phyloP scores from a whole-genome alignment of 2,888 invertebrate genomes.

The Esperia sulphurella region DNA sequence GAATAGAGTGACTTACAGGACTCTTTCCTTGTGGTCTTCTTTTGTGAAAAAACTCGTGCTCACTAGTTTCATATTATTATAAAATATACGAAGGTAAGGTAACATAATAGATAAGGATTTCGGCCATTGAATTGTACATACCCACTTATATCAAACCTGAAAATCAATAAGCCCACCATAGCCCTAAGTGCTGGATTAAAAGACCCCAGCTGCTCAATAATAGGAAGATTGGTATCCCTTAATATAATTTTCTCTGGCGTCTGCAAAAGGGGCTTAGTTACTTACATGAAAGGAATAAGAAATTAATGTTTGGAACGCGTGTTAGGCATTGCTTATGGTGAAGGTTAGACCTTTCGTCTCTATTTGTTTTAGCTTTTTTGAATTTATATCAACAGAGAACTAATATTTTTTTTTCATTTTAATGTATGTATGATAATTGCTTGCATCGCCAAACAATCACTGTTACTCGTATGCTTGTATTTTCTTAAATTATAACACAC shows the following conservation, averaged over 20 bases:
- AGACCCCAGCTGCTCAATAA: constrained; percentile 4
- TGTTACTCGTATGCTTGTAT: too few species aligned
- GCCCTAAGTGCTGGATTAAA: not conserved
- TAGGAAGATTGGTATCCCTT: constrained; percentile 1
- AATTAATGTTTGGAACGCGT: constrained; percentile 21
- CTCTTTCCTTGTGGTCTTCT: too few species aligned
- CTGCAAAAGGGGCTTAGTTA: too few species aligned
- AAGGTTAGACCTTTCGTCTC: not conserved
- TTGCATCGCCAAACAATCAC: too few species aligned
- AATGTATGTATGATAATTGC: too few species aligned
- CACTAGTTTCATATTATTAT: too few species aligned
- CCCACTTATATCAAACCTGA: not conserved
- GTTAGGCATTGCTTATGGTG: constrained; percentile 16
- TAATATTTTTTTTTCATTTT: too few species aligned
- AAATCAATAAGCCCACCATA: not conserved
- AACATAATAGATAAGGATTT: too few species aligned
- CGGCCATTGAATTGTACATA: not conserved
- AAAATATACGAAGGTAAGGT: too few species aligned
- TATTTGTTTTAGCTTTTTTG: constrained; percentile 2
- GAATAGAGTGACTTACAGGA: too few species aligned
- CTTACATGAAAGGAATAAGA: not conserved
- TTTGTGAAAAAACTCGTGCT: too few species aligned
- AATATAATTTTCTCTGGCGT: not conserved
- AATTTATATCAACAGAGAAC: not conserved
- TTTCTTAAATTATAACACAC: too few species aligned